Conservation (phyloP, 1,140 invertebrate species). For the Araneus ventricosus region DNA sequence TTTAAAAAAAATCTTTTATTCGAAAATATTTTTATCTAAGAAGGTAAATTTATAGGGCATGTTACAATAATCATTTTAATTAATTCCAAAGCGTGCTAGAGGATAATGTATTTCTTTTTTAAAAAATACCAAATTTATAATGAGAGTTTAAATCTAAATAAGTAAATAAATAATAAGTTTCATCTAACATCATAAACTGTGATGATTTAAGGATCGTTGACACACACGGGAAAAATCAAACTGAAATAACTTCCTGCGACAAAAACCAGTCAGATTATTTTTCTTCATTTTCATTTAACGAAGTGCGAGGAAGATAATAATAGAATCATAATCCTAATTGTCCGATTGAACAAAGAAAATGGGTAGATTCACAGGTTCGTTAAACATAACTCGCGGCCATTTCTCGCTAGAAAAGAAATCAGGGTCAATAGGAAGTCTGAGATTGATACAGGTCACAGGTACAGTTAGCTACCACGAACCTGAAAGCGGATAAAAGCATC, state of each 20-base stretch:
- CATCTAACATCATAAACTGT: not conserved
- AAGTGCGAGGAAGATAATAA: slow-evolving; percentile 15
- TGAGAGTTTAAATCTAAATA: no score
- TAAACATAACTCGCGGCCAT: not conserved
- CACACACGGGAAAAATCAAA: not conserved
- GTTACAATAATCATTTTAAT: no score
- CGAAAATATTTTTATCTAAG: no score
- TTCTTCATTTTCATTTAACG: not conserved
- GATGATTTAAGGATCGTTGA: not conserved
- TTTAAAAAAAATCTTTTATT: no score
- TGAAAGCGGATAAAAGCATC: not conserved
- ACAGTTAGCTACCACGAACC: not conserved
- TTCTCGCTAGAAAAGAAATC: slow-evolving; percentile 5
- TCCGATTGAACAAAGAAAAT: slow-evolving; percentile 14
- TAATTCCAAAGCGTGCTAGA: no score
- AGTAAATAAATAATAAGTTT: no score
- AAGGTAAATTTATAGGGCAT: no score
- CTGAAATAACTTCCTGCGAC: not conserved
- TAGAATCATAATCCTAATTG: not conserved
- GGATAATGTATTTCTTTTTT: not conserved
- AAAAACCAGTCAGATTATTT: not conserved
- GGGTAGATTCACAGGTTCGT: slow-evolving; percentile 18
- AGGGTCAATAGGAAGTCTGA: slow-evolving; percentile 56
- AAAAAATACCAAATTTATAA: no score
- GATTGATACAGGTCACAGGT: slow-evolving; percentile 9